A percentile compares a stretch with the other conserved stretches of the same genome.
phyloP scores from a whole-genome alignment of 2,888 invertebrate species.

The Agrochola circellaris region DNA sequence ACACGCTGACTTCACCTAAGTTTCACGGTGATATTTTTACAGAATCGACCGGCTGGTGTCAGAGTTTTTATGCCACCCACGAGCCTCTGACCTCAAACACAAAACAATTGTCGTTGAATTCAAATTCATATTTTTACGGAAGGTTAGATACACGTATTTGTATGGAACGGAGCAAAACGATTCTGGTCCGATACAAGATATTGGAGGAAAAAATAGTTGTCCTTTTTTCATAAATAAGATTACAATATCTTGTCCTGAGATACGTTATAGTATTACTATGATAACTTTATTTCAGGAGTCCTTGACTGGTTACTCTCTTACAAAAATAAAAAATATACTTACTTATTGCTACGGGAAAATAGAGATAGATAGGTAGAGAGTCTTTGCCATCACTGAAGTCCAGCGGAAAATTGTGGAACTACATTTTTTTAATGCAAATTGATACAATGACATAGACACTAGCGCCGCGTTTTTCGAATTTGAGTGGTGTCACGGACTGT shows the following conservation, averaged over 20 bases:
- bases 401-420: too few relatives aligned
- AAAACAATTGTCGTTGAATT: background rate
- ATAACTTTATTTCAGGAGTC: slow-evolving; percentile 2
- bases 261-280: background rate
- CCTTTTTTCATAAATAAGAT: background rate
- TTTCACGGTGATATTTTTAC: too few relatives aligned
- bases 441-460: too few relatives aligned
- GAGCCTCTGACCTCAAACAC: background rate
- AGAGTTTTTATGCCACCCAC: too few relatives aligned
- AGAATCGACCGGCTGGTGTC: too few relatives aligned
- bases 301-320: background rate
- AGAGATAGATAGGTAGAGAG: too few relatives aligned
- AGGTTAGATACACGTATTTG: background rate
- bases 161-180: background rate
- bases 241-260: background rate
- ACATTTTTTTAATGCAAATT: too few relatives aligned
- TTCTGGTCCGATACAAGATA: background rate
- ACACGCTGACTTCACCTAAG: too few relatives aligned
- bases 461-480: too few relatives aligned
- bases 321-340: background rate
- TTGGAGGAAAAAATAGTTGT: background rate
- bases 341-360: background rate
- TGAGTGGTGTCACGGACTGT: too few relatives aligned
- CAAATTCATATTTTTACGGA: background rate
- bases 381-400: too few relatives aligned